A percentile compares a stretch with the other conserved stretches of the same genome.
These are phyloP conservation scores for Agelas oroides DNA, from an alignment of 37 sponge, comb jelly and placozoan genomes.

Conservation along the genomic window DNA sequence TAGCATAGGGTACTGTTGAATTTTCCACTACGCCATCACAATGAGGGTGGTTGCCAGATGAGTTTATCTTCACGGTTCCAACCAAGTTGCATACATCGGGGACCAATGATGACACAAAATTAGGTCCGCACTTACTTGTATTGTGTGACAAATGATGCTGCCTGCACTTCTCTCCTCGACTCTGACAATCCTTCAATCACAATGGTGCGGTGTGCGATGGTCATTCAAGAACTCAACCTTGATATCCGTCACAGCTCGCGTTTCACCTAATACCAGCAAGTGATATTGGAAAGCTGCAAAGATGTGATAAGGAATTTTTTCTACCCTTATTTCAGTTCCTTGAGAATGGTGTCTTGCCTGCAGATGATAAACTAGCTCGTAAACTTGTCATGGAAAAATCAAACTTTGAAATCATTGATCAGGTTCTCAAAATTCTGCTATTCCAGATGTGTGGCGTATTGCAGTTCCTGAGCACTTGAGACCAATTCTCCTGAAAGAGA, in stretches of 20 bases:
- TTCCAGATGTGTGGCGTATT: not conserved
- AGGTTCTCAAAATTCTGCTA: not conserved
- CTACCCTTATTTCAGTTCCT: not conserved
- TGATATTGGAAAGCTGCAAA: not conserved
- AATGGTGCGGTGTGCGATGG: slow-evolving; percentile 42
- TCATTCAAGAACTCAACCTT: slow-evolving; percentile 47
- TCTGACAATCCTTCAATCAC: slow-evolving; percentile 29
- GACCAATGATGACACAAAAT: too few relatives aligned
- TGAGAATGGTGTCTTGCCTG: not conserved
- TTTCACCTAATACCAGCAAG: not conserved
- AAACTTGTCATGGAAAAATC: not conserved
- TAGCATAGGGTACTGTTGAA: too few relatives aligned
- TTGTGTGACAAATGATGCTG: slow-evolving; percentile 47
- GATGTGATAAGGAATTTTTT: not conserved
- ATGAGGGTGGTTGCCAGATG: too few relatives aligned
- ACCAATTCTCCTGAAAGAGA: slow-evolving; percentile 1
- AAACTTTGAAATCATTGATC: not conserved
- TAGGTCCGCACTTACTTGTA: too few relatives aligned
- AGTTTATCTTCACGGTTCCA: too few relatives aligned
- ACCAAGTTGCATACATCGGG: too few relatives aligned
- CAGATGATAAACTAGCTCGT: not conserved
- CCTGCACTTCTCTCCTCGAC: slow-evolving; percentile 15
- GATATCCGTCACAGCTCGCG: slow-evolving; percentile 18
- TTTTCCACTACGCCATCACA: too few relatives aligned
- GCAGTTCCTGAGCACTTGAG: slow-evolving; percentile 8